Base-by-base conservation (phyloP, 2,888 invertebrate species). In the Cheilosia variabilis region DNA sequence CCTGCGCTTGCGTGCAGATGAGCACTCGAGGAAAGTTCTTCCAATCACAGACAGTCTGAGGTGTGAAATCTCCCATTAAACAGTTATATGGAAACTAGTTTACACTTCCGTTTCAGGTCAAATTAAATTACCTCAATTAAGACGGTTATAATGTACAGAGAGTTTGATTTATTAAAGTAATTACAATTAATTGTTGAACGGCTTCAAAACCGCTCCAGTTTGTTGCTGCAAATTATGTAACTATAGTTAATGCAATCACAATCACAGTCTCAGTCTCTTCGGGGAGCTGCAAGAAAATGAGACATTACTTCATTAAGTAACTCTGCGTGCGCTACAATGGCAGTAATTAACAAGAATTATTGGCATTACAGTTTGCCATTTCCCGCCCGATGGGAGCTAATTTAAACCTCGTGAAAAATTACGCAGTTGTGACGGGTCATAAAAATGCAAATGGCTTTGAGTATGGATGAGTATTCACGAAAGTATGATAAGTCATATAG, bases 101-200 rank as follows among this genome's bases (percentile, higher is more conserved):
- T 78, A 69, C 41, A 69, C 78, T 50, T 78, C 78, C 78, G 78
- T 31, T 78, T 24, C 50, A 71, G 69, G 62, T 69, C 69, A 77
- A 47, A 37, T 34, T 62, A 55, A 69, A 77, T 77, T 77, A 43
- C 47, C 22, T 58, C 62, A 47, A 63, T 78, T 78, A 69, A 47
- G 47, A 57, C 2, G 37, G 27, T 17, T 55, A 60, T n/a, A 53
- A 3, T n/a, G 55, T 63, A 62, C 57, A 63, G 27, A 55, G 43
- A 55, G 22, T 47, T 27, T 52, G 47, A 62, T 55, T 69, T 15
- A 37, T 55, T 62, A 58, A 63, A 45, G 55, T 78, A 78, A 78
- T 78, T 78, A 57, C 47, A 78, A 43, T 78, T 78, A 78, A 78
- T 69, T 69, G 60, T 62, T 69, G 41, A 53, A 24, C 19, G 31